Evolutionary conservation across 1,140 invertebrate species (phyloP).

Genomic region (Drosophila miranda): DNA sequence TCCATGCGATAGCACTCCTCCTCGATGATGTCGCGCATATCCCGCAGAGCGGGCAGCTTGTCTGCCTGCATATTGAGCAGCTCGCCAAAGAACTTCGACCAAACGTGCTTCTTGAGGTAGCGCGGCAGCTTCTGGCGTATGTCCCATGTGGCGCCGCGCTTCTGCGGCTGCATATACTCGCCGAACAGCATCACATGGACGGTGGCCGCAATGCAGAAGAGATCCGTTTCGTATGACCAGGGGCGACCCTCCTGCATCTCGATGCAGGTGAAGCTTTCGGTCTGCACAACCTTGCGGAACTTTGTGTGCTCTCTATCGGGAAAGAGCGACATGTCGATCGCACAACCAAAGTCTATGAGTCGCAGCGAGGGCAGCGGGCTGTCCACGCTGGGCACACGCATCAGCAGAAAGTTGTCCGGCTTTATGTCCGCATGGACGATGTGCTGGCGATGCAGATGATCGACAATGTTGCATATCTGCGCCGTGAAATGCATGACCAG

Average conservation of each 20-base stretch:
- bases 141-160: slow-evolving; percentile 73
- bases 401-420: slow-evolving; percentile 97
- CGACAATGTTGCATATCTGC: slow-evolving; percentile 94
- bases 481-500: slow-evolving; percentile 92
- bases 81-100: slow-evolving; percentile 87
- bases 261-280: slow-evolving; percentile 90
- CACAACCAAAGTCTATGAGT: slow-evolving; percentile 93
- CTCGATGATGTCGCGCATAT: slow-evolving; percentile 86
- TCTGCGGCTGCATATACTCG: slow-evolving; percentile 90
- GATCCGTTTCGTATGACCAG: slow-evolving; percentile 97
- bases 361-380: slow-evolving; percentile 85
- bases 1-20: slow-evolving; percentile 84
- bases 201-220: slow-evolving; percentile 94
- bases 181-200: slow-evolving; percentile 93
- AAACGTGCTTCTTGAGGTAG: slow-evolving; percentile 85
- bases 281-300: slow-evolving; percentile 87
- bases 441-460: slow-evolving; percentile 93
- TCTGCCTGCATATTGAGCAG: slow-evolving; percentile 87
- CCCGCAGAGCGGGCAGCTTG: slow-evolving; percentile 85
- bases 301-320: slow-evolving; percentile 89
- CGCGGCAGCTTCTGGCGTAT: slow-evolving; percentile 86
- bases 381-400: slow-evolving; percentile 82
- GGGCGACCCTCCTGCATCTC: slow-evolving; percentile 92
- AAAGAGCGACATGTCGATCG: slow-evolving; percentile 94
- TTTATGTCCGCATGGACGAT: slow-evolving; percentile 99